Conservation (phyloP, 2,888 invertebrate genomes). For the Ornithoptera priamus region DNA sequence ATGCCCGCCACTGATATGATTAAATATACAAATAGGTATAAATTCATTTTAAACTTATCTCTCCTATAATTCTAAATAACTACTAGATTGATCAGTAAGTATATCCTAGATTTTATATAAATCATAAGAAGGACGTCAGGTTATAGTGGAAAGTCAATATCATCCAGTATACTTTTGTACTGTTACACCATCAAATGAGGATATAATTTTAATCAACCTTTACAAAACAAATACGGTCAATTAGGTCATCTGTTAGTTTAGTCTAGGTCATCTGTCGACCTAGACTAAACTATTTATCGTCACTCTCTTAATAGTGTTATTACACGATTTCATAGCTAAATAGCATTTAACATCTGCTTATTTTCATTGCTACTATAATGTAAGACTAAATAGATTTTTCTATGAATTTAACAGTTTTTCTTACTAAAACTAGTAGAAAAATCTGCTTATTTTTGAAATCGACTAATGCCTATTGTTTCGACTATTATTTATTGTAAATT, state of each 20-base stretch:
- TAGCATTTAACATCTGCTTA: too few relatives aligned
- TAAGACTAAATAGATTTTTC: too few relatives aligned
- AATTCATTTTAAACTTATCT: slow-evolving; percentile 31
- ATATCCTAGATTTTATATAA: slow-evolving; percentile 35
- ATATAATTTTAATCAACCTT: not conserved
- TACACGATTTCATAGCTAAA: too few relatives aligned
- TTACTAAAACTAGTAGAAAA: too few relatives aligned
- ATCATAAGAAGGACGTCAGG: slow-evolving; percentile 33
- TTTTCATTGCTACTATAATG: too few relatives aligned
- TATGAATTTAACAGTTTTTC: too few relatives aligned
- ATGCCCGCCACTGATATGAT: slow-evolving; percentile 48
- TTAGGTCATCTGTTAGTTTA: slow-evolving; percentile 8
- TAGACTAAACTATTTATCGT: not conserved
- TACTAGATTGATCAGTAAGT: slow-evolving; percentile 20
- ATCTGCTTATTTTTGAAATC: too few relatives aligned
- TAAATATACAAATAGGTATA: slow-evolving; percentile 31
- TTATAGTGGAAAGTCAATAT: slow-evolving; percentile 31
- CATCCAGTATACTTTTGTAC: slow-evolving; percentile 32
- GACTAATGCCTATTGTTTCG: too few relatives aligned
- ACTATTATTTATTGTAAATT: too few relatives aligned
- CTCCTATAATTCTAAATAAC: slow-evolving; percentile 23
- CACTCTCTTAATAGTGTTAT: not conserved
- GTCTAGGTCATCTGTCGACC: slow-evolving; percentile 14
- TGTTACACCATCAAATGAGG: not conserved
- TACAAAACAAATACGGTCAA: slow-evolving; percentile 10